Conservation (phyloP, 2,113 vertebrate species). For the Aphelocoma coerulescens region DNA sequence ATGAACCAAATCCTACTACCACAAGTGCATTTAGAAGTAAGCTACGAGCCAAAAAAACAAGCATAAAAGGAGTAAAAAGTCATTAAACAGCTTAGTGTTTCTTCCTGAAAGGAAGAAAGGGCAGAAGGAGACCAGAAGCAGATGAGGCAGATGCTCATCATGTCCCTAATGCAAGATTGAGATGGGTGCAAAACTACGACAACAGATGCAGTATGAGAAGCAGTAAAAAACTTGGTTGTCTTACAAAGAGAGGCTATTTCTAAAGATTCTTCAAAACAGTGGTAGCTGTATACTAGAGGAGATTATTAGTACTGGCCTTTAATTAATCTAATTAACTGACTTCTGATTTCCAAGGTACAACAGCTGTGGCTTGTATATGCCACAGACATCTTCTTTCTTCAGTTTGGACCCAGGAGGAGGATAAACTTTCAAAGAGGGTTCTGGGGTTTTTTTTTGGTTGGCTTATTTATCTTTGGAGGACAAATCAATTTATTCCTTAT, state of each 20-base stretch:
- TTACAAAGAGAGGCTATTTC: neutral
- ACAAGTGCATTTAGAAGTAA: neutral
- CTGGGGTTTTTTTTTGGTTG: neutral
- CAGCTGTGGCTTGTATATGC: neutral
- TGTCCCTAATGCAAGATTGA: neutral
- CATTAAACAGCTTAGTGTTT: neutral
- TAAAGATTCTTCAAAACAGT: neutral
- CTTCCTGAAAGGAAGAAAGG: neutral
- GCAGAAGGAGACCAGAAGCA: neutral
- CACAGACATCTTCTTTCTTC: neutral
- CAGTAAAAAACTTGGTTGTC: neutral
- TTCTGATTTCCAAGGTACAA: neutral
- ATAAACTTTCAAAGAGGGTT: neutral
- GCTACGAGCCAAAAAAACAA: neutral
- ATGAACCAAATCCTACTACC: neutral
- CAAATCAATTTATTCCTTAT: neutral
- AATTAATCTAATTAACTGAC: neutral
- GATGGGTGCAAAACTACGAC: fast-evolving
- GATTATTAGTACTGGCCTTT: neutral
- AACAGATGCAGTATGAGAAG: neutral
- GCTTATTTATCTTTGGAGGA: neutral
- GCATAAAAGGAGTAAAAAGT: neutral
- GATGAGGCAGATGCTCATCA: neutral
- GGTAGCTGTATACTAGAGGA: neutral
- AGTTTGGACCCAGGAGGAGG: neutral